Evolutionary conservation across 2,888 invertebrate species (phyloP), one percentile per base, ranked within the genome.

Genomic region (Amphimallon solstitiale): DNA sequence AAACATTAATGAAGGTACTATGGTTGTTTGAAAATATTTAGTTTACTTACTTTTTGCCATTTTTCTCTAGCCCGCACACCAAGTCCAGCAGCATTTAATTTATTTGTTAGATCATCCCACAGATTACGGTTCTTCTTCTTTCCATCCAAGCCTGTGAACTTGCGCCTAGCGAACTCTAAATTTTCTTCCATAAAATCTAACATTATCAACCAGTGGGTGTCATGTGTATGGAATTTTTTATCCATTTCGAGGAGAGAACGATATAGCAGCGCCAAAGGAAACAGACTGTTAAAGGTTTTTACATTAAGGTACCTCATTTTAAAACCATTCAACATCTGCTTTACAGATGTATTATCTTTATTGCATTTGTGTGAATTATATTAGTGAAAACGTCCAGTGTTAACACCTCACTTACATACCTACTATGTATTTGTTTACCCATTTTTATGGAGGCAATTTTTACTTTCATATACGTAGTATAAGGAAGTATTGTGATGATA

Each of bases 201-300:
- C n/a, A 48, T 21, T 23, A 48, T 48, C 14, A 21, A 29, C 48
- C 48, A 48, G 23, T 48, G 23, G 21, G 48, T 21, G 10, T 48
- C 48, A n/a, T 48, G 48, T 4, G 48, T 48, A 14, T 48, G 48
- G 12, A n/a, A n/a, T n/a, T n/a, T n/a, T n/a, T n/a, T n/a, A n/a
- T n/a, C n/a, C n/a, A n/a, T n/a, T n/a, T n/a, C n/a, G n/a, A n/a
- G n/a, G n/a, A n/a, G n/a, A n/a, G n/a, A n/a, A n/a, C n/a, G n/a
- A n/a, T n/a, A n/a, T 23, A n/a, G 7, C 6, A 14, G 15, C n/a
- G 6, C 15, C 6, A 12, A 43, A 1, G 12, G 2, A 14, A 6
- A 14, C 6, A 2, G 6, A 12, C n/a, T 1, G 9, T 6, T 1
- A 43, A 43, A 7, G n/a, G n/a, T 14, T 14, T 14, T 43, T 2